These are phyloP conservation scores for Pelecanus crispus DNA, from an alignment of 2,113 vertebrate genomes.

Conservation along the genomic window DNA sequence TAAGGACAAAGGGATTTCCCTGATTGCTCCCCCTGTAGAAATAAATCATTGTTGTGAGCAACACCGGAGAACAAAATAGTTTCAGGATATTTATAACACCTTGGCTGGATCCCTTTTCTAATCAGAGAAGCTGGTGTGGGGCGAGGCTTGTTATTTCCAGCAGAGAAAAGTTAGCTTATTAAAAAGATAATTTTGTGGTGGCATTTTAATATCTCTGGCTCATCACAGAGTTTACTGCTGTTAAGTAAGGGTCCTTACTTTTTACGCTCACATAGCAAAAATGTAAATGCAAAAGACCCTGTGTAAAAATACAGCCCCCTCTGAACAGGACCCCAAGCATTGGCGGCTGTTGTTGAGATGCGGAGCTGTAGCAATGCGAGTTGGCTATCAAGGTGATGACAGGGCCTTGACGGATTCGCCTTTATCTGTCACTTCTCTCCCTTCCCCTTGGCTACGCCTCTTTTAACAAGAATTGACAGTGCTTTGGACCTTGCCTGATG, in stretches of 20 bases:
- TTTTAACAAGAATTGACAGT: background rate
- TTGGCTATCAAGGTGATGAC: background rate
- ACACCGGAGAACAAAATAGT: background rate
- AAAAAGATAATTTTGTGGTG: background rate
- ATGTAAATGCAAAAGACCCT: background rate
- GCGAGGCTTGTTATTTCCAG: background rate
- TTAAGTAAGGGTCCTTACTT: background rate
- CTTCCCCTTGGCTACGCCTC: background rate
- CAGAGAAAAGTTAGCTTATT: background rate
- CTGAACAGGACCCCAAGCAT: rapidly evolving
- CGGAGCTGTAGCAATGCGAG: rapidly evolving
- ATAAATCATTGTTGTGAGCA: background rate
- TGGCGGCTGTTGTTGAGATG: background rate
- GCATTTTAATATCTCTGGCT: background rate
- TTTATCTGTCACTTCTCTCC: background rate
- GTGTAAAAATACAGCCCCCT: background rate
- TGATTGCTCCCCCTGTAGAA: background rate
- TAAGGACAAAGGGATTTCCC: constrained; percentile 25
- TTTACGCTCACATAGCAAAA: background rate
- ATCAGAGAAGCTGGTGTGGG: background rate
- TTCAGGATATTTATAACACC: background rate
- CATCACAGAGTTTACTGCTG: background rate
- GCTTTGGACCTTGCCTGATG: background rate
- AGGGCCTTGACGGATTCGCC: background rate
- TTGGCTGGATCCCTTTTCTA: constrained; percentile 6